Conservation (phyloP, 2,888 invertebrate genomes). For the Lamellibrachia satsuma region DNA sequence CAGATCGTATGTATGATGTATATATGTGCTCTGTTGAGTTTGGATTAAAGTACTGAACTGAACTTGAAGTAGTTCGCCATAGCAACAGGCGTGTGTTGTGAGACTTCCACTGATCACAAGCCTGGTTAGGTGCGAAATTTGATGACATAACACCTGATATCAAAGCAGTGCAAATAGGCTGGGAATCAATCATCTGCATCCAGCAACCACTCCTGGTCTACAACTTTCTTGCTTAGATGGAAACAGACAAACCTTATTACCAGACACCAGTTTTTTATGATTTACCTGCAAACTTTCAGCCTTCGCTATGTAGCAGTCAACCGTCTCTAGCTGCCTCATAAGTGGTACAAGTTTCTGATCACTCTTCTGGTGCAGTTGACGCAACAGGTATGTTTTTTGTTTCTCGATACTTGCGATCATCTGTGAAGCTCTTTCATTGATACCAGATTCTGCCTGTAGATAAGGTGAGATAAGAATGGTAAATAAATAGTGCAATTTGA, state of each 20-base stretch:
- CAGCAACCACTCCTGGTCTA: too few relatives aligned
- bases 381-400: not conserved
- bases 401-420: not conserved
- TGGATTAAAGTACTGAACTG: too few relatives aligned
- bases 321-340: not conserved
- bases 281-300: not conserved
- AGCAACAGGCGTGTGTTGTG: too few relatives aligned
- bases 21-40: too few relatives aligned
- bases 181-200: too few relatives aligned
- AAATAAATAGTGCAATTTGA: not conserved
- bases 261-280: not conserved
- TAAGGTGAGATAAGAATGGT: not conserved
- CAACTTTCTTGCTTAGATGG: not conserved
- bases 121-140: too few relatives aligned
- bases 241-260: not conserved
- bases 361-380: not conserved
- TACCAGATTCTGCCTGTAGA: not conserved
- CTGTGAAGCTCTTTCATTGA: not conserved
- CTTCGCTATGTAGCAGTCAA: not conserved
- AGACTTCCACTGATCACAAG: too few relatives aligned
- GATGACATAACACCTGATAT: too few relatives aligned
- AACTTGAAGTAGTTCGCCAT: too few relatives aligned
- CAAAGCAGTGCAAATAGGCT: too few relatives aligned
- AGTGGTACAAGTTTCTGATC: not conserved
- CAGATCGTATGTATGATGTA: too few relatives aligned